Evolutionary conservation across 2,797 vertebrate genomes (phyloP).

Genomic region (Anolis apletophallus): DNA sequence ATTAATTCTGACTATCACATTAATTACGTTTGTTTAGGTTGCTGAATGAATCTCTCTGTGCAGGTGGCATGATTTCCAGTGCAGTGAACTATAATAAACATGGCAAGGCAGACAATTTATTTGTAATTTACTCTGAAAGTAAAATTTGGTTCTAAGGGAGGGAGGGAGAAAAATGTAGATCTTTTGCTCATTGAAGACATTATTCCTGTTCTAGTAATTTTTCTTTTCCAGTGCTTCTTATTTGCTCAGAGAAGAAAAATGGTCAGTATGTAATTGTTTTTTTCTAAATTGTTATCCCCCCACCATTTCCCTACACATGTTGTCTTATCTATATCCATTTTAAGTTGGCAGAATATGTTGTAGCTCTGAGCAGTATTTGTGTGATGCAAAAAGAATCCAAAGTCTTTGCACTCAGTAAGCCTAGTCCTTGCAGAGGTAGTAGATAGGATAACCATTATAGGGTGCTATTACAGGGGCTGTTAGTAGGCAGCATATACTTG

Average conservation of each 20-base stretch:
- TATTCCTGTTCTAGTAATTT: slow-evolving; percentile 72
- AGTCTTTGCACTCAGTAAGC: slow-evolving; percentile 59
- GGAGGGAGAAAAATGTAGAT: slow-evolving; percentile 56
- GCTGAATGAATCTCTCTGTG: slow-evolving; percentile 58
- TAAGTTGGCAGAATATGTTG: slow-evolving; percentile 62
- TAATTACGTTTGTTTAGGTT: slow-evolving; percentile 72
- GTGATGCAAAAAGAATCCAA: slow-evolving; percentile 67
- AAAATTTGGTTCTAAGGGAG: slow-evolving; percentile 59
- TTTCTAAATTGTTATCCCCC: slow-evolving; percentile 63
- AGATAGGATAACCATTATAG: too few relatives aligned
- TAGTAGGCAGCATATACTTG: background rate
- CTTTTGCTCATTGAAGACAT: slow-evolving; percentile 74
- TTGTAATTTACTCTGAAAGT: slow-evolving; percentile 71
- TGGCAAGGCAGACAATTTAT: slow-evolving; percentile 68
- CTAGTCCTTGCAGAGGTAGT: background rate
- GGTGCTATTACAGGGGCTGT: background rate
- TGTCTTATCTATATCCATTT: slow-evolving; percentile 70
- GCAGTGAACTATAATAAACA: slow-evolving; percentile 59
- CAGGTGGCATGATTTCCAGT: slow-evolving; percentile 68
- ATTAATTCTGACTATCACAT: slow-evolving; percentile 74
- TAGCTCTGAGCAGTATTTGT: slow-evolving; percentile 67
- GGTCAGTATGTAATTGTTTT: slow-evolving; percentile 75
- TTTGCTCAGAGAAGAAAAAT: slow-evolving; percentile 73
- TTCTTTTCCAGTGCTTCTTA: slow-evolving; percentile 67
- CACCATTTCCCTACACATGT: slow-evolving; percentile 57